Evolutionary conservation across 2,888 invertebrate species (phyloP).

Genomic region (Drosophila neonasuta): DNA sequence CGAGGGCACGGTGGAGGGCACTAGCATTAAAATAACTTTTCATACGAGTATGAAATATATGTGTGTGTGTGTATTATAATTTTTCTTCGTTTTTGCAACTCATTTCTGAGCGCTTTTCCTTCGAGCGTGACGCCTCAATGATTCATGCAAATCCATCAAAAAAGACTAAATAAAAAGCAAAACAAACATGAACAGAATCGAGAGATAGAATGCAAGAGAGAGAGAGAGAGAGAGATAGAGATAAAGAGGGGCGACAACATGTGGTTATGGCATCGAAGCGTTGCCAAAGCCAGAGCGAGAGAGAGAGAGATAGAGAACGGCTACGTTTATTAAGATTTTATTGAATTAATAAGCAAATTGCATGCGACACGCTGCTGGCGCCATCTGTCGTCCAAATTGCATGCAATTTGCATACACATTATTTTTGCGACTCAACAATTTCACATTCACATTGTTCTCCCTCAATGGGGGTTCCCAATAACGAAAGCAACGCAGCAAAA

Average conservation of each 20-base stretch:
- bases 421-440: conserved; percentile 6
- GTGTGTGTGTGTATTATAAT: conserved; percentile 40
- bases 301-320: conserved; percentile 22
- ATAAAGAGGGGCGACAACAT: conserved; percentile 51
- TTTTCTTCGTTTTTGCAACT: conserved; percentile 46
- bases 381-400: conserved; percentile 68
- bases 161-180: conserved; percentile 5
- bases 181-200: background rate
- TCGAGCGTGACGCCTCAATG: conserved; percentile 78
- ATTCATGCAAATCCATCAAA: conserved; percentile 79
- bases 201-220: background rate
- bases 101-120: conserved; percentile 64
- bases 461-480: conserved; percentile 10
- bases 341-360: conserved; percentile 76
- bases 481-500: conserved; percentile 32
- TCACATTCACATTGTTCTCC: conserved; percentile 39
- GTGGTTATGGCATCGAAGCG: conserved; percentile 64
- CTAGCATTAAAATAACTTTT: conserved; percentile 72
- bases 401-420: conserved; percentile 56
- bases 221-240: background rate
- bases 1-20: conserved; percentile 22
- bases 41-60: conserved; percentile 48
- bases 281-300: conserved; percentile 19
- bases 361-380: conserved; percentile 75
- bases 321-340: conserved; percentile 67